Evolutionary conservation across 2,888 invertebrate species (phyloP), one percentile per base, ranked within the genome.

Genomic region (Cantharis lateralis): DNA sequence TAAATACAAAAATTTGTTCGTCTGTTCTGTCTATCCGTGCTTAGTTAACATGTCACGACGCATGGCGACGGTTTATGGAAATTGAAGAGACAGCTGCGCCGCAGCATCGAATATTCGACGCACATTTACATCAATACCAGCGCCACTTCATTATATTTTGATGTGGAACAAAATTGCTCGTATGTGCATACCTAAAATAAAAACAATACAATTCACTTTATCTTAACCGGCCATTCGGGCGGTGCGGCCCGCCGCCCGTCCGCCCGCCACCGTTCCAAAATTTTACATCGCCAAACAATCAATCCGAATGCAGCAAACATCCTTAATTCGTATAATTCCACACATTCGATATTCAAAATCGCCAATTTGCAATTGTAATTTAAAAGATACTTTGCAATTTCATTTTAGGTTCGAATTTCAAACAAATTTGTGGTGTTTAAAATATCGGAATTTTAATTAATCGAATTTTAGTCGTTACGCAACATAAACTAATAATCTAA

Each of bases 71-170:
- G 79, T 82, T 82, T 82, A 83, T 83, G 83, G 81, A 82, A 83
- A 83, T 82, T 82, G 78, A 78, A 81, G 78, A 82, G 81, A 80
- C 81, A 80, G 81, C 80, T 81, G 79, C 80, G 78, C 79, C 78
- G 71, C 74, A 76, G 74, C 78, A 73, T 77, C 78, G 80, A 82
- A 83, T 82, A 82, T 81, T 80, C 79, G 79, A 78, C 79, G 77
- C 75, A 79, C 81, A 83, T 83, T 82, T 83, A 81, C 82, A 83
- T 83, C 81, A 79, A 81, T 82, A 82, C 78, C 80, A 78, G 71
- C 75, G 79, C 77, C 80, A 81, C 81, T 83, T 82, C 81, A 82
- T 82, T 82, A 81, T 80, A 80, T 80, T 80, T 79, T 78, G 80
- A 81, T 79, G 76, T 74, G 70, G 77, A 77, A 78, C 79, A 80